Percentiles rank a stretch among this genome's conserved stretches.
These are phyloP conservation scores for Zoanthus solanderi DNA, from an alignment of 92 coral and sea anemone species.

Conservation along the genomic window DNA sequence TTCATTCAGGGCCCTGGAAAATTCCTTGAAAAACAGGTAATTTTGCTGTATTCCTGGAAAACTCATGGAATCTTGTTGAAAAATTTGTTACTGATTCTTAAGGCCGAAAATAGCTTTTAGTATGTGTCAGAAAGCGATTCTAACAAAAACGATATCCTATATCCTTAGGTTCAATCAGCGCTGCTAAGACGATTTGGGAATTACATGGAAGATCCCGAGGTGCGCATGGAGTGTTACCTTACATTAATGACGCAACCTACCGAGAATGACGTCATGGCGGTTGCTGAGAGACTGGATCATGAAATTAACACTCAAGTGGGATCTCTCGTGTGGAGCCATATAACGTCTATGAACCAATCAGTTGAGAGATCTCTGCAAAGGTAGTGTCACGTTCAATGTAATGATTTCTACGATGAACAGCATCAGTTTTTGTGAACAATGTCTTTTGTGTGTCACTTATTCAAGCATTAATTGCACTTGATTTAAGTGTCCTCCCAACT, in stretches of 20 bases:
- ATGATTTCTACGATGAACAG: no score
- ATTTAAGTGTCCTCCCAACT: no score
- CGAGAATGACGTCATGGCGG: constrained; percentile 49
- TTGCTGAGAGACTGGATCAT: constrained; percentile 51
- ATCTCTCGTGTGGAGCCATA: constrained; percentile 71
- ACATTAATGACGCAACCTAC: constrained; percentile 63
- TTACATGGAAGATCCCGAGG: constrained; percentile 66
- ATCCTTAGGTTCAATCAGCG: neutral
- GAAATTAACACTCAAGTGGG: constrained; percentile 80
- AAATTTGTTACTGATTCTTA: no score
- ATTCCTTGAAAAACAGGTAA: no score
- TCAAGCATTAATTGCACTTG: no score
- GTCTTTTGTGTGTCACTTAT: no score
- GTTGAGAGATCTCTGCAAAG: constrained; percentile 62
- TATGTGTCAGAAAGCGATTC: neutral
- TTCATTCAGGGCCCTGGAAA: no score
- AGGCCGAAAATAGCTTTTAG: neutral
- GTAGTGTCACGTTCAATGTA: constrained; percentile 16
- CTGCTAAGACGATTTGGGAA: constrained; percentile 52
- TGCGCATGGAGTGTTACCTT: constrained; percentile 68
- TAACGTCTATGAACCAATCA: constrained; percentile 66
- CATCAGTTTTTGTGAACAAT: no score
- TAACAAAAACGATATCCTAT: neutral
- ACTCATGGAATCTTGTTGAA: no score
- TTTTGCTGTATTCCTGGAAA: no score